Base-by-base conservation (phyloP, 1,140 invertebrate genomes). In the Stenopsyche tienmushanensis region DNA sequence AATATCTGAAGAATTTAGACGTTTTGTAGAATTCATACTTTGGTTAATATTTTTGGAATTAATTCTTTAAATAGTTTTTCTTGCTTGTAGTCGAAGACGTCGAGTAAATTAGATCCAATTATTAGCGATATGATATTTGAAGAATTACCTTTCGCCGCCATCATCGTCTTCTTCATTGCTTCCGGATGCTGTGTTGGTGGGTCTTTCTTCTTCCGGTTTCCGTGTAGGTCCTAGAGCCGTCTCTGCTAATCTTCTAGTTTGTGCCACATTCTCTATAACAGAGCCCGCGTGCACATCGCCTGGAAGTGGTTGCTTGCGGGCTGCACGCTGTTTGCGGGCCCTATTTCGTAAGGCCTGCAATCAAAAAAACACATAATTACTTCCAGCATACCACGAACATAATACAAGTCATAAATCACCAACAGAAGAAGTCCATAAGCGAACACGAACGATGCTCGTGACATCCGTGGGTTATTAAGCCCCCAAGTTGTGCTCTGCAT, bases 131-230 rank as follows among this genome's bases (percentile, higher is more conserved):
- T n/a, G n/a, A n/a, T n/a, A n/a, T n/a, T n/a, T n/a, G n/a, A 34
- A 34, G 29, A 34, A 34, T 13, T 52, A 69, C 67, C 75, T 71
- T 74, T 75, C 75, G 78, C 81, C 75, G 64, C 82, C 73, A 66
- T 94, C 91, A 65, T 93, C 90, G 69, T 94, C 92, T 72, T 92
- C 90, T 67, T 90, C 91, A 67, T 89, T 91, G 9, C 91, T 92
- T n/a, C 91, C 93, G 2, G 90, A 92, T n/a, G 92, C 94, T 73
- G 93, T 93, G 2, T 91, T 94, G 39, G 90, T 88, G 66, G 86
- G 83, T 76, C 93, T 89, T 34, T 87, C 86, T 49, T 82, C 80
- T n/a, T 76, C 85, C 57, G 83, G 76, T 1, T 82, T 72, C 80
- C 81, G 71, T 80, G 81, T 66, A 78, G 85, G 84, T 60, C 89